A percentile compares a stretch with the other conserved stretches of the same genome.
phyloP scores from a whole-genome alignment of 2,797 vertebrate genomes.

The Siniperca obscura region DNA sequence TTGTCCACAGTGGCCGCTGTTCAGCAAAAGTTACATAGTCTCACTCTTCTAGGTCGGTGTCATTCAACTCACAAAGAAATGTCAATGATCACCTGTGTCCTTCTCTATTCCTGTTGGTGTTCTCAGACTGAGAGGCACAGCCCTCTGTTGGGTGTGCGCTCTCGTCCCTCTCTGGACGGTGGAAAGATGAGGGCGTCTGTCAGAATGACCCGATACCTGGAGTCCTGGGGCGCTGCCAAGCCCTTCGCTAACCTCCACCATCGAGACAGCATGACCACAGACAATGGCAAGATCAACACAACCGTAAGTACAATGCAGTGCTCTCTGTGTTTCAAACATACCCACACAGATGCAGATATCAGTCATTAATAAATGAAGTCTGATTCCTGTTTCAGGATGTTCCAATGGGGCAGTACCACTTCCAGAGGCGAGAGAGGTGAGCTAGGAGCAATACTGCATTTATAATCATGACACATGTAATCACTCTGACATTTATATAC shows the following conservation, averaged over 20 bases:
- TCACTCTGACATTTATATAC: background rate
- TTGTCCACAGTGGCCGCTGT: background rate
- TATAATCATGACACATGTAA: background rate
- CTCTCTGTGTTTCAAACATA: background rate
- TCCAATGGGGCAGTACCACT: conserved; percentile 95
- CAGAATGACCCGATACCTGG: conserved; percentile 97
- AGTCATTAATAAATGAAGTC: background rate
- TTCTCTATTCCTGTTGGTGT: background rate
- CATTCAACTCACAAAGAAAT: background rate
- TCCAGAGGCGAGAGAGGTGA: conserved; percentile 89
- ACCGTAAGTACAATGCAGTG: conserved; percentile 81
- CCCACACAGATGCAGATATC: background rate
- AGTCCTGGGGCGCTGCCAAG: conserved; percentile 98
- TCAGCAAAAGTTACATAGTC: background rate
- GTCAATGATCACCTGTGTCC: background rate
- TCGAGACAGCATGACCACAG: conserved; percentile 96
- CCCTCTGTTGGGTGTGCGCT: conserved; percentile 89
- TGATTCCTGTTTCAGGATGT: conserved; percentile 88
- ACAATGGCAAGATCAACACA: conserved; percentile 97
- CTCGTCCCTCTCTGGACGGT: conserved; percentile 89
- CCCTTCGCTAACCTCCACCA: conserved; percentile 98
- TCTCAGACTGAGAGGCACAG: conserved; percentile 91
- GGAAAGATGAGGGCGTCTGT: conserved; percentile 97
- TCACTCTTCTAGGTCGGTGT: background rate
- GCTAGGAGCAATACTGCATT: background rate